These are phyloP conservation scores for Penaeus monodon DNA, from an alignment of 2,888 invertebrate species.

Conservation along the genomic window DNA sequence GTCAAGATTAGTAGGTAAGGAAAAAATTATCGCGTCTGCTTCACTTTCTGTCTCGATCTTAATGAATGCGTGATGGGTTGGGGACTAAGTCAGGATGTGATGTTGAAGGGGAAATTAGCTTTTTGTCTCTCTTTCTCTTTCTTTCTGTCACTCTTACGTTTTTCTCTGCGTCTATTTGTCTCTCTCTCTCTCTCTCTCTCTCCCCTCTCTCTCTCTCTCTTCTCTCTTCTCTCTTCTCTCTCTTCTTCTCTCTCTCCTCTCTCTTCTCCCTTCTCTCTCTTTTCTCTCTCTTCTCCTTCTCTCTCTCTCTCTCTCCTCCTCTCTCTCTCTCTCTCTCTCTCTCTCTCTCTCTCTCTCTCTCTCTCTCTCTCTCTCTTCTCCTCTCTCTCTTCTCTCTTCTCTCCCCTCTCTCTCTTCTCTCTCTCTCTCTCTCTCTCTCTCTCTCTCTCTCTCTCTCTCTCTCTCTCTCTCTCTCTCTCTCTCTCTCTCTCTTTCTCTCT, in stretches of 20 bases:
- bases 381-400: not conserved
- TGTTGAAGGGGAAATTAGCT: too few species aligned
- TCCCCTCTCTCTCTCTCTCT: not conserved
- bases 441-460: conserved; percentile 6
- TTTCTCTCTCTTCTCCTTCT: not conserved
- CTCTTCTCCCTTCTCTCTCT: not conserved
- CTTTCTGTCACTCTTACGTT: not conserved
- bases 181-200: conserved; percentile 6
- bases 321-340: not conserved
- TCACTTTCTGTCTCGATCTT: too few species aligned
- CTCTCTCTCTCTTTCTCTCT: conserved; percentile 24
- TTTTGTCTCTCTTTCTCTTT: not conserved
- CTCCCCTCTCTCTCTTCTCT: not conserved
- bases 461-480: conserved; percentile 27
- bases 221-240: conserved; percentile 22
- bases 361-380: not conserved
- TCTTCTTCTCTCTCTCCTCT: conserved; percentile 20
- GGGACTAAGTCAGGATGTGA: too few species aligned
- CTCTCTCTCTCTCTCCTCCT: not conserved
- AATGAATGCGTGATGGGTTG: too few species aligned
- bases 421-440: conserved; percentile 14
- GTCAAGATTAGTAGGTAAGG: too few species aligned
- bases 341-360: not conserved
- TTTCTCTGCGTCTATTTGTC: not conserved
- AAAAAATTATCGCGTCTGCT: too few species aligned